Evolutionary conservation across 2,888 invertebrate species (phyloP).

Genomic region (Drosophila engyochracea): DNA sequence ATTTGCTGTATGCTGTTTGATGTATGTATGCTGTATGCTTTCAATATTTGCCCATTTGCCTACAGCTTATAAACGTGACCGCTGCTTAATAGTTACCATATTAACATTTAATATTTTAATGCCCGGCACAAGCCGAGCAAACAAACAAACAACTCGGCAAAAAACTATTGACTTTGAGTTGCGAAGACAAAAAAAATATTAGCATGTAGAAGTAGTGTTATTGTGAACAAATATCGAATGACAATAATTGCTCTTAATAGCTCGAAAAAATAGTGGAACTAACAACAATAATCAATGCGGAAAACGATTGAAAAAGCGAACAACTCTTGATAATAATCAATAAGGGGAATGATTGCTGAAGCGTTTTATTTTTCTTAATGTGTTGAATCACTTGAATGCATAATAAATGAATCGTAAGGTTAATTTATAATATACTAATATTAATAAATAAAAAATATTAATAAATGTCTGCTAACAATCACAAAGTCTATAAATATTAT

Average conservation of each 20-base stretch:
- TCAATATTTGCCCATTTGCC: slow-evolving; percentile 64
- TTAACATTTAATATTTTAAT: slow-evolving; percentile 60
- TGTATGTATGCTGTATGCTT: slow-evolving; percentile 24
- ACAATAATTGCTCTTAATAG: neutral
- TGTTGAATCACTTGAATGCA: neutral
- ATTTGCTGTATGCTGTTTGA: slow-evolving; percentile 17
- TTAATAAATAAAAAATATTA: neutral
- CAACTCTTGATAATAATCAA: neutral
- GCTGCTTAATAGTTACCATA: slow-evolving; percentile 53
- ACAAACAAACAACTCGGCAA: slow-evolving; percentile 10
- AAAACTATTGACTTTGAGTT: slow-evolving; percentile 34
- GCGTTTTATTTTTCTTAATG: neutral
- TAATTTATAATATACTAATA: neutral
- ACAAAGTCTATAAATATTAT: neutral
- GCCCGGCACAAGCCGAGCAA: slow-evolving; percentile 35
- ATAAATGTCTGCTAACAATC: neutral
- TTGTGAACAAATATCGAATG: neutral
- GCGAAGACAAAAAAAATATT: neutral
- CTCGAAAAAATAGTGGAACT: neutral
- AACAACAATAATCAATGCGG: neutral
- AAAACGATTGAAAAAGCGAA: neutral
- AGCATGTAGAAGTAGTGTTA: neutral
- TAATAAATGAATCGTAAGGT: neutral
- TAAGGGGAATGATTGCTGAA: too few species aligned
- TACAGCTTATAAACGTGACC: slow-evolving; percentile 14